phyloP scores from a whole-genome alignment of 2,797 vertebrate species.

The Aphelocoma californica region DNA sequence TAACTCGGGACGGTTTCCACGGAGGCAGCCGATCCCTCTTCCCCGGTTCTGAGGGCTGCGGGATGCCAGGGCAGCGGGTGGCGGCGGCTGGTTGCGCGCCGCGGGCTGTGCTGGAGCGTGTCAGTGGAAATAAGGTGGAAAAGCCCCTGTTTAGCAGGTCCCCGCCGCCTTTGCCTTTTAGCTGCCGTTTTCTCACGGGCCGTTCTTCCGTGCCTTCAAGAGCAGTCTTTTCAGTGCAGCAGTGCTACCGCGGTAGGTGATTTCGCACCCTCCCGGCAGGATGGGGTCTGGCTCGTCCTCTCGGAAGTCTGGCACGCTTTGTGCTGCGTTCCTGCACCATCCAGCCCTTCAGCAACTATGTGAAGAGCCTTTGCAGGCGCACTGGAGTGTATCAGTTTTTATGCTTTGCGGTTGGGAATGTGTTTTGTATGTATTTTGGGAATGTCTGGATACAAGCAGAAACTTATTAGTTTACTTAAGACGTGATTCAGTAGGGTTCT shows the following conservation, averaged over 20 bases:
- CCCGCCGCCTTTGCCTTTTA: background rate
- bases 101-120: background rate
- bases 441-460: background rate
- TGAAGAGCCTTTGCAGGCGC: background rate
- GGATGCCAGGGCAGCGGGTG: background rate
- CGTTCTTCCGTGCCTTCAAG: background rate
- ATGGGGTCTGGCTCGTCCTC: background rate
- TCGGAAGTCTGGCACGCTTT: background rate
- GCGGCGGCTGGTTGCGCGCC: background rate
- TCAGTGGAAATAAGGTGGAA: background rate
- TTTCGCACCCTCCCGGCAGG: background rate
- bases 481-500: background rate
- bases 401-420: background rate
- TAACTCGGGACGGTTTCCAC: background rate
- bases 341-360: background rate
- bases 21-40: background rate
- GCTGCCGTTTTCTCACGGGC: background rate
- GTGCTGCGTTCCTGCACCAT: background rate
- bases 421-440: background rate
- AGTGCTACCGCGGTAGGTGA: background rate
- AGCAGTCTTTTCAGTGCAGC: background rate
- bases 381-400: background rate
- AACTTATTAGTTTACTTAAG: constrained; percentile 12
- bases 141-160: background rate
- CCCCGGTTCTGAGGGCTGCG: background rate